Base-by-base conservation (phyloP, 1,140 invertebrate species). In the Megalonaias nervosa region DNA sequence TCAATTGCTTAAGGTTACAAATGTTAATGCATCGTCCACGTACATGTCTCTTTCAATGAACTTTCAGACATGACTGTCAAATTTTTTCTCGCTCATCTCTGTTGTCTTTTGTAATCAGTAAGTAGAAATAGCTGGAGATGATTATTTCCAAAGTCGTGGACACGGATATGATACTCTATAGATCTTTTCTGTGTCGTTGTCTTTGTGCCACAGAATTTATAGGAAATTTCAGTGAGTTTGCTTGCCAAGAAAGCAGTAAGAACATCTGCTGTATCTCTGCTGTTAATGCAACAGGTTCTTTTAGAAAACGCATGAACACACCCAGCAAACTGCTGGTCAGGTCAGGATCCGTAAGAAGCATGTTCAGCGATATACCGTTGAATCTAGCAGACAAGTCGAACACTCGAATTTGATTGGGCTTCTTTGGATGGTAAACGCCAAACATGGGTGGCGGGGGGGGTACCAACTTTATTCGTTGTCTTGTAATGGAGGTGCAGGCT, bases 381-480 rank as follows among this genome's bases (percentile, higher is more conserved):
- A 48, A 76, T 59, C 68, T 69, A 15, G 74, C 74, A 19, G 62
- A 21, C 11, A 64, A 80, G 58, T 75, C 65, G 26, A 59, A 68
- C 71, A 58, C 62, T 60, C 55, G 55, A 58, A 61, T 80, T 75
- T 61, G 58, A 57, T 23, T 13, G 2, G 68, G 58, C 60, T 64
- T 72, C n/a, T n/a, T n/a, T n/a, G n/a, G n/a, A n/a, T n/a, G n/a
- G n/a, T n/a, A n/a, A n/a, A n/a, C n/a, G n/a, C 48, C 64, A 62
- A 11, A 61, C 59, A 38, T 72, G 71, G 48, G 19, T 38, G 15
- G 64, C 60, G 15, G 67, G 73, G 61, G 11, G 76, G 56, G 57
- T 85, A 85, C 79, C 80, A 79, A 55, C 19, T 21, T 70, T 79
- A 65, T 19, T 55, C 55, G n/a, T 12, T n/a, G 55, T n/a, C 15